Base-by-base conservation (phyloP, 2,113 vertebrate genomes). In the Etheostoma spectabile region DNA sequence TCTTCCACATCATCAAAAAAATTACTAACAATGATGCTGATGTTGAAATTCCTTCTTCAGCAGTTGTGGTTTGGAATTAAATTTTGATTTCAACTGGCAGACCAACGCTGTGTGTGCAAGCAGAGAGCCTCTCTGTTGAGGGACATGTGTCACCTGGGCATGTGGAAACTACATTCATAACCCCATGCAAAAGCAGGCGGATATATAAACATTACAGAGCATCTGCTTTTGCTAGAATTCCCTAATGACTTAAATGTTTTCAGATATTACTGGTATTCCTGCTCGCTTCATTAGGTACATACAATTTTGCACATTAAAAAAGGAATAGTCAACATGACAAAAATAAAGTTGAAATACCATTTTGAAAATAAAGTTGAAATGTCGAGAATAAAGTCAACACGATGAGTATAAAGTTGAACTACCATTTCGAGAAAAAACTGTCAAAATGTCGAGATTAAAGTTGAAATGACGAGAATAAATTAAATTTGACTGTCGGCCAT, bases 11-110 rank as follows among this genome's bases (percentile, higher is more conserved):
- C 77, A 81, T 85, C 60, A 22, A 82, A 87, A 72, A 87, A 87
- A 86, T 82, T 79, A 85, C 91, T 84, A 83, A 60, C 61, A 71
- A 73, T 74, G 66, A 90, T 82, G 83, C 76, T 88, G 85, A 90
- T 83, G 85, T 8, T 48, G 79, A 85, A 84, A 89, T 92, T 84
- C 79, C 70, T 88, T 88, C 76, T 62, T 63, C 45, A 73, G 67
- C 64, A 86, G 48, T 38, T 69, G 76, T 68, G 74, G 86, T 86
- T 91, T 80, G 57, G 74, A 77, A 74, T 72, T 75, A 22, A 68
- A 87, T 84, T 85, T 76, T 83, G 64, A 86, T 88, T 92, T 90
- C 55, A 79, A 55, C 71, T 89, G 73, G 64, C 82, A 87, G 62
- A 72, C 51, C 48, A 27, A 10, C 1, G 15, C 19, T 65, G 33